These are phyloP conservation scores for Tupaia chinensis DNA, from an alignment of 2,113 vertebrate species.

Conservation along the genomic window DNA sequence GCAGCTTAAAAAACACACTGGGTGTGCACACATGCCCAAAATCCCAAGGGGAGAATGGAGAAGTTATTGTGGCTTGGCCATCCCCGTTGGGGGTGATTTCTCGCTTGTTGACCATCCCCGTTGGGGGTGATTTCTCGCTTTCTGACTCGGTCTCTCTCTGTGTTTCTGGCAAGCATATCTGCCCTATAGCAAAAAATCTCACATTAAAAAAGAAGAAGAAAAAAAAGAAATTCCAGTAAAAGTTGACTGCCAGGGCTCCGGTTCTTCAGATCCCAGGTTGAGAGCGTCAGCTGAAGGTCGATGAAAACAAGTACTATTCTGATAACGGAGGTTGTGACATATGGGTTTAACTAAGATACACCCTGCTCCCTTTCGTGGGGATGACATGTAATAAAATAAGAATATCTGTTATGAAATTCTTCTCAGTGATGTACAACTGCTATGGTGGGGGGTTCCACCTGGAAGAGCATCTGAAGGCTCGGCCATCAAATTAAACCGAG, in stretches of 20 bases:
- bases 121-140: no score
- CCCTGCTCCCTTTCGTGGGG: not conserved
- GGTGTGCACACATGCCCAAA: no score
- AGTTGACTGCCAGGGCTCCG: not conserved
- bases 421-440: not conserved
- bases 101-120: no score
- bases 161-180: no score
- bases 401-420: not conserved
- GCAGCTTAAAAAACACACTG: no score
- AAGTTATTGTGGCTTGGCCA: no score
- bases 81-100: no score
- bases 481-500: not conserved
- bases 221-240: not conserved
- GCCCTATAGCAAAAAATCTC: no score
- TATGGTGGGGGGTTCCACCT: not conserved
- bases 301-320: not conserved
- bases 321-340: not conserved
- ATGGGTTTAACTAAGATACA: not conserved
- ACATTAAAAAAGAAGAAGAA: no score
- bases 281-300: not conserved
- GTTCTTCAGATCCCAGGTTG: not conserved
- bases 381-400: not conserved
- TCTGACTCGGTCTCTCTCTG: no score
- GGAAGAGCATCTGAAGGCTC: not conserved
- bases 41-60: no score